These are phyloP conservation scores for Caranx melampygus DNA, from an alignment of 2,113 vertebrate genomes.

Conservation along the genomic window DNA sequence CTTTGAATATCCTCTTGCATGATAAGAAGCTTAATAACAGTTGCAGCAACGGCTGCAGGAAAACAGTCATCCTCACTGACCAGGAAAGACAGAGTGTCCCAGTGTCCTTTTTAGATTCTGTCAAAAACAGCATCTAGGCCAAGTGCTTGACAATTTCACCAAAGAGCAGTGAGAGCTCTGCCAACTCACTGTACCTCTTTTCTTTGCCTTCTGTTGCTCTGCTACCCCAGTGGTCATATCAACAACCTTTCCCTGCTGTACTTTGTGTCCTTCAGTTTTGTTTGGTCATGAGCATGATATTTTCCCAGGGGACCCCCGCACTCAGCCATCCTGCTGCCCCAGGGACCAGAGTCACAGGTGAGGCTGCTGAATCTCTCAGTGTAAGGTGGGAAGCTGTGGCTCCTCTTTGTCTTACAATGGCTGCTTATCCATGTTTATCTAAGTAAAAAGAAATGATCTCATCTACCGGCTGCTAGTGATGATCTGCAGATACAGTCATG, in stretches of 20 bases:
- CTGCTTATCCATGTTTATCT: slow-evolving; percentile 47
- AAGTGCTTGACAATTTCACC: slow-evolving; percentile 25
- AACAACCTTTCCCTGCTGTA: slow-evolving; percentile 23
- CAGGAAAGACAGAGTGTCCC: slow-evolving; percentile 23
- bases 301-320: slow-evolving; percentile 46
- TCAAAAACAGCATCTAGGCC: slow-evolving; percentile 22
- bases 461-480: background rate
- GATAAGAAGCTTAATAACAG: background rate
- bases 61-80: background rate
- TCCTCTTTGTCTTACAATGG: slow-evolving; percentile 50
- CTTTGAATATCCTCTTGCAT: background rate
- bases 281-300: slow-evolving; percentile 29
- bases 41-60: background rate
- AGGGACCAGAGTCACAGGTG: slow-evolving; percentile 45
- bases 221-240: slow-evolving; percentile 39
- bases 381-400: slow-evolving; percentile 42
- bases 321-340: slow-evolving; percentile 39
- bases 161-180: slow-evolving; percentile 32
- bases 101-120: slow-evolving; percentile 22
- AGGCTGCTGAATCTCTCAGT: slow-evolving; percentile 45
- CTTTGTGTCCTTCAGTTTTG: slow-evolving; percentile 55
- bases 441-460: background rate
- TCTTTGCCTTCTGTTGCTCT: slow-evolving; percentile 20
- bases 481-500: background rate
- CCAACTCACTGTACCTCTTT: slow-evolving; percentile 18